Evolutionary conservation across 2,888 invertebrate genomes (phyloP), one percentile per base, ranked within the genome.

Genomic region (Limnephilus marmoratus): DNA sequence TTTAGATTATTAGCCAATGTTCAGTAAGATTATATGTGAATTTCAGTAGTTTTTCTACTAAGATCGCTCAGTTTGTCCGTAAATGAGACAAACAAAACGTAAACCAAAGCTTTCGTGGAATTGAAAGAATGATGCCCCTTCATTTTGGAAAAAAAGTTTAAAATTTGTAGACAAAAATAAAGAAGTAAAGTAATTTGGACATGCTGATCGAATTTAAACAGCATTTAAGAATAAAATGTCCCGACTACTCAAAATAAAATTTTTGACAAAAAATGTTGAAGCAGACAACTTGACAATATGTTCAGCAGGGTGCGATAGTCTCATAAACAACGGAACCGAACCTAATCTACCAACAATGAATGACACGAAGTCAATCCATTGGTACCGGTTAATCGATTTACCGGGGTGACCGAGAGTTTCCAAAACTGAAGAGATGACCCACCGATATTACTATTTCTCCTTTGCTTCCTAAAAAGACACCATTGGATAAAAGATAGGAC

Each of bases 281-380:
- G 37, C 24, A 24, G 53, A 29, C 49, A 86, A 86, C 12, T 86
- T 86, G n/a, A 49, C 45, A 86, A 45, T 86, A 86, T 86, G 41
- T 86, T 45, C 86, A 11, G 86, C 86, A 86, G 53, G 86, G 49
- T 15, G 49, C 53, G 45, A 53, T 53, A 86, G 53, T 24, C 86
- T 45, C 0, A 1, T 80, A 80, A 88, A 34, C 88, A 34, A 2
- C 37, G 34, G 80, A 68, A 80, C 88, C 81, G 88, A 88, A 37
- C 24, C 88, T 37, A 88, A 88, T 89, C 13, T n/a, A 80, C 3
- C 88, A 80, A 89, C 81, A 81, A 89, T 81, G 81, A 89, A 89
- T 41, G 81, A 89, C 80, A 80, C 68, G 81, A 15, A n/a, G 88
- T 89, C 18, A n/a, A 89, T 80, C 81, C 88, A 80, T 68, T 37